phyloP scores from a whole-genome alignment of 1,140 invertebrate species.

The Eufriesea mexicana region DNA sequence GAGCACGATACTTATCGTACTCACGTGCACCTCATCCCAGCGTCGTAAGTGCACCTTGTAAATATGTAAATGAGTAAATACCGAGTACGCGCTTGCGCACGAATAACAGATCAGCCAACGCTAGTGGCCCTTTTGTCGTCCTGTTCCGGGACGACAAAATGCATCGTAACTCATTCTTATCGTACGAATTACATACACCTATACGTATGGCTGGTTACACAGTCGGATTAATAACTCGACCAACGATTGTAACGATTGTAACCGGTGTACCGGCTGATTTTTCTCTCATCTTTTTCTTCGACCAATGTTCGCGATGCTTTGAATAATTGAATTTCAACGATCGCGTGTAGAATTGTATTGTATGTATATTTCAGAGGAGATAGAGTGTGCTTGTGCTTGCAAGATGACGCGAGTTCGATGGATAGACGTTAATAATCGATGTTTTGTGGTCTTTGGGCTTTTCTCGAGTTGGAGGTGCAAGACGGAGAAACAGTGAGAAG shows the following conservation, averaged over 20 bases:
- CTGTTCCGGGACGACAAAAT: constrained; percentile 43
- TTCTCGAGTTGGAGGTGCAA: too few species aligned
- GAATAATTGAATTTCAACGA: constrained; percentile 9
- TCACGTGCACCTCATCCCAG: constrained; percentile 41
- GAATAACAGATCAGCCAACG: constrained; percentile 31
- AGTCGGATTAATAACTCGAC: constrained; percentile 10
- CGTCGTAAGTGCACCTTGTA: constrained; percentile 47
- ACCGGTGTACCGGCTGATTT: not conserved
- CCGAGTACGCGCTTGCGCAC: constrained; percentile 8
- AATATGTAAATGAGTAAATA: constrained; percentile 52
- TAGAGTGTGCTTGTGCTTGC: too few species aligned
- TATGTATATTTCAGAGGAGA: too few species aligned
- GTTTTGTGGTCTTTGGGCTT: too few species aligned
- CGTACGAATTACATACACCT: constrained; percentile 16
- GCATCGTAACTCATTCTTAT: constrained; percentile 46
- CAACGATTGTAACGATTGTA: not conserved
- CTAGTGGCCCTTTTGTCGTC: constrained; percentile 37
- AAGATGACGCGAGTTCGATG: too few species aligned
- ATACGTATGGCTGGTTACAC: not conserved
- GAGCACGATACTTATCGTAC: constrained; percentile 36
- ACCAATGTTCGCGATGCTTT: not conserved
- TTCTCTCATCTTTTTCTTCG: not conserved
- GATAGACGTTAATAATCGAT: too few species aligned
- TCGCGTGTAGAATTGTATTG: not conserved
- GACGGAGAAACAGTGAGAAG: too few species aligned